Evolutionary conservation across 2,113 vertebrate genomes (phyloP), one percentile per base, ranked within the genome.

Genomic region (Brevimyrus niger): DNA sequence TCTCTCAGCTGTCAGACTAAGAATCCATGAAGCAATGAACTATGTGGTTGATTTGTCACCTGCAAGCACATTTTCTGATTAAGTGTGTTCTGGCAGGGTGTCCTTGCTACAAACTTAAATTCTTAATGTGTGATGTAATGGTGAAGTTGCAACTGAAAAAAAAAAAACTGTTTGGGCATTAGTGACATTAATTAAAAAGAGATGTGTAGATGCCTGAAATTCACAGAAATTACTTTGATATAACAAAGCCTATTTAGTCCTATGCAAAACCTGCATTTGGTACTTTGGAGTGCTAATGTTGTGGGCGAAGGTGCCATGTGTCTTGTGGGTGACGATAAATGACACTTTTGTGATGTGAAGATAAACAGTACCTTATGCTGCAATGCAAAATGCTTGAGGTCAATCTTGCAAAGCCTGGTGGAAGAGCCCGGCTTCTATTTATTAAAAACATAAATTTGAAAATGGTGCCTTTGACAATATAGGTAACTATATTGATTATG

Each of bases 221-320:
- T 87, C 85, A 38, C 27, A 38, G 47, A 53, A 35, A 87, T n/a
- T 7, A 87, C 85, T 87, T 87, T 87, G 85, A 87, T 87, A 15
- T 87, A 53, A 53, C 47, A 47, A 87, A 55, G 85, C 48, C 23
- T 87, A 87, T 87, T 87, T 87, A 35, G 48, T 87, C 27, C 3
- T 35, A 27, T 53, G 31, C n/a, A 55, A 50, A 53, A 55, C 85
- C 85, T 53, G 85, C 47, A n/a, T 55, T 31, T 87, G 27, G n/a
- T 53, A 87, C 50, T 35, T 87, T 8, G 50, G 50, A 87, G 85
- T 87, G 85, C 85, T 51, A 87, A 87, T 53, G 15, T 35, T 87
- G 85, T 87, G 85, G 85, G 85, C 85, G 85, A 87, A 87, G 48
- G 85, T 87, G 85, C 85, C 85, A 87, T 87, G 85, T 87, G 85